Evolutionary conservation across 1,140 invertebrate species (phyloP), one percentile per base, ranked within the genome.

Genomic region (Achatina immaculata): DNA sequence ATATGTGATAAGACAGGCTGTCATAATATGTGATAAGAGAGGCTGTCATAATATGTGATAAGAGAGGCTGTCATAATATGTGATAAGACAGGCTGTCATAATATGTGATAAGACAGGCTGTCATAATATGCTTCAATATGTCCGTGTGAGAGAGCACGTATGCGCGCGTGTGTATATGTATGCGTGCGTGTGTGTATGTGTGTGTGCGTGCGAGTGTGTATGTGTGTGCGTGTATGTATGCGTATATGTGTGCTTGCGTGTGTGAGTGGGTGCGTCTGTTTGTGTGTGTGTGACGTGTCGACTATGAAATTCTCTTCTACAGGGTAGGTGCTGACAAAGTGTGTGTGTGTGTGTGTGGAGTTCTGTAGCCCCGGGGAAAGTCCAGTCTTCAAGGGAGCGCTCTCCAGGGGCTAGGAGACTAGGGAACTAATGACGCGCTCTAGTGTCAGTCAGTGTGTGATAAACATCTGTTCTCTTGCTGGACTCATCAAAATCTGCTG

Each of bases 391-490:
- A n/a, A n/a, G n/a, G n/a, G n/a, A n/a, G n/a, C n/a, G n/a, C n/a
- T n/a, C n/a, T n/a, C n/a, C n/a, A n/a, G n/a, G n/a, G n/a, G n/a
- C n/a, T n/a, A n/a, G n/a, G n/a, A n/a, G n/a, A n/a, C n/a, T n/a
- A n/a, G 9, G 6, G 28, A 4, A 28, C 68, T 69, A 69, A 69
- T 69, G 68, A 69, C 31, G 36, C 16, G 68, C 68, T 69, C 68
- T 38, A 21, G 68, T 69, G 68, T 69, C 68, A 24, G 16, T 1
- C 68, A 42, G 38, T 69, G 68, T 69, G 36, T 6, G 68, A 69
- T 69, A 69, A 69, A 34, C 68, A 69, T 69, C 68, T 69, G 68
- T 69, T 69, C 68, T 40, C 36, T 40, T 69, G 68, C 38, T 38
- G 68, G 68, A 1, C 68, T 19, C 36, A 7, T 42, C 36, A 69